These are phyloP conservation scores for Ceuthmochares aereus DNA, from an alignment of 2,113 vertebrate genomes.

Conservation along the genomic window DNA sequence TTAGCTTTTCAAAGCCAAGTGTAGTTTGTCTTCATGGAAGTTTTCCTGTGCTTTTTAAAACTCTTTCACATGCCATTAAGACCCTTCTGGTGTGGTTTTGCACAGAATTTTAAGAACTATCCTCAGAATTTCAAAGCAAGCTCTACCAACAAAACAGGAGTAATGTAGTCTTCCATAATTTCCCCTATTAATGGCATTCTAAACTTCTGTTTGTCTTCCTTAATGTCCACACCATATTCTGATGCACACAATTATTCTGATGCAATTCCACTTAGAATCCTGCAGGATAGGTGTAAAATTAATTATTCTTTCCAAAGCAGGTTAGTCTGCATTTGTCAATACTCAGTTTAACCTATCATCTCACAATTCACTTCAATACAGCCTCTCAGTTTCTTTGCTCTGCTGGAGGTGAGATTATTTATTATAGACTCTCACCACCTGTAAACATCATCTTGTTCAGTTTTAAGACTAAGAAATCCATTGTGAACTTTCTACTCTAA, in stretches of 20 bases:
- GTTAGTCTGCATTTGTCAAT: background rate
- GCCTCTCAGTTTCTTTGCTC: background rate
- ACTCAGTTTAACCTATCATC: background rate
- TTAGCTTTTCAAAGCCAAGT: background rate
- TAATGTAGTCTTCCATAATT: background rate
- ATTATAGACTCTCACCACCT: background rate
- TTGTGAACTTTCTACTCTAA: background rate
- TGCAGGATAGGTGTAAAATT: background rate
- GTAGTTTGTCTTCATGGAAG: background rate
- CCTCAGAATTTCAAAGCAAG: background rate
- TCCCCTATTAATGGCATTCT: background rate
- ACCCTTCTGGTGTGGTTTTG: background rate
- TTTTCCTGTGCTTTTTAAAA: background rate
- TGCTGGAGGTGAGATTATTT: background rate
- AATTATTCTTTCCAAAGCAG: background rate
- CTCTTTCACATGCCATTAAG: background rate
- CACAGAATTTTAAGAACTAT: background rate
- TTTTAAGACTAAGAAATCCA: background rate
- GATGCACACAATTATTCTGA: background rate
- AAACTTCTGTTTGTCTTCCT: background rate
- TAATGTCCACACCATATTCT: background rate
- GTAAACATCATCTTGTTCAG: background rate
- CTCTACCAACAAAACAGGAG: background rate
- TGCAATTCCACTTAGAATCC: background rate
- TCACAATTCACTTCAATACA: background rate